Percentiles rank a stretch among this genome's conserved stretches.
phyloP scores from a whole-genome alignment of 2,797 vertebrate species.

The Limosa lapponica region DNA sequence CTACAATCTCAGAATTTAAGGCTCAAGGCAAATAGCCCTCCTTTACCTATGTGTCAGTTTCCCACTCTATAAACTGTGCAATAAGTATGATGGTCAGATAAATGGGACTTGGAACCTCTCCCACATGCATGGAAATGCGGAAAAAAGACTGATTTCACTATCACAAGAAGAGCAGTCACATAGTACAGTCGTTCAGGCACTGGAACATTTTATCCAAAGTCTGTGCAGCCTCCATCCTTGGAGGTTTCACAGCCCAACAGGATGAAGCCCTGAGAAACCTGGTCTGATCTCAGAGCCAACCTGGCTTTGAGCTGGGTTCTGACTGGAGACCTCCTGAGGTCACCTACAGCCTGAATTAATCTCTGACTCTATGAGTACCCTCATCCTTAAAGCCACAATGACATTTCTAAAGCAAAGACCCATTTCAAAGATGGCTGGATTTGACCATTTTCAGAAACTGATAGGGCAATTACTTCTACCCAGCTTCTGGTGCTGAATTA shows the following conservation, averaged over 20 bases:
- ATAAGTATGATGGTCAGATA: not conserved
- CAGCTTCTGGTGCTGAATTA: not conserved
- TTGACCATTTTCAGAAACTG: not conserved
- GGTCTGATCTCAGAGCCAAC: not conserved
- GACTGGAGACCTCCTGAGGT: not conserved
- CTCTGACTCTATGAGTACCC: not conserved
- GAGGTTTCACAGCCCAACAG: not conserved
- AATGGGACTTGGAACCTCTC: not conserved
- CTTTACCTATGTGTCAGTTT: not conserved
- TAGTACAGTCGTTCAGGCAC: not conserved
- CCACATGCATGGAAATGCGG: not conserved
- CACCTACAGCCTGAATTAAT: not conserved
- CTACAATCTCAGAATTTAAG: not conserved
- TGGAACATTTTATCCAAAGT: not conserved
- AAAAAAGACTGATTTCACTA: not conserved
- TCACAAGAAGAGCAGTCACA: not conserved
- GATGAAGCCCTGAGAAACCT: not conserved
- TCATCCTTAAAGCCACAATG: not conserved
- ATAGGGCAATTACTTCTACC: not conserved
- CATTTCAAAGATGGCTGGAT: not conserved
- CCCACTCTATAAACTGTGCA: not conserved
- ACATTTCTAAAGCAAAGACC: not conserved
- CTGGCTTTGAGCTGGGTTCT: not conserved
- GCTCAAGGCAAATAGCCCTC: not conserved
- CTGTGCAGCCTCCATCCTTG: not conserved